A percentile compares a stretch with the other conserved stretches of the same genome.
phyloP scores from a whole-genome alignment of 35 echinoderm and acorn worm species.

The Heliocidaris erythrogramma region DNA sequence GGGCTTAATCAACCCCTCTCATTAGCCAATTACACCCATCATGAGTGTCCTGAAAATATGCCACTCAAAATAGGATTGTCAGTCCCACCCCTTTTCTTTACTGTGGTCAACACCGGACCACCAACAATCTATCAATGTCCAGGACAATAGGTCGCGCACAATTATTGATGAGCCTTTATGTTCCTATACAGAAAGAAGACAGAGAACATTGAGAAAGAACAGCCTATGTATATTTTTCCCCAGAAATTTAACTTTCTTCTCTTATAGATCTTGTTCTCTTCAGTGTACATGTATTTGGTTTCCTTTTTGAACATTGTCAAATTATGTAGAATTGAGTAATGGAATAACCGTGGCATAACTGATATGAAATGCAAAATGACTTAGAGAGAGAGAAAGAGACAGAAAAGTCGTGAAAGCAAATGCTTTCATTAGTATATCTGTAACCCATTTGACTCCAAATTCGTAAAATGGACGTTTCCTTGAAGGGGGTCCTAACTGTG shows the following conservation, averaged over 20 bases:
- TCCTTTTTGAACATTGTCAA: background rate
- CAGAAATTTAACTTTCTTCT: background rate
- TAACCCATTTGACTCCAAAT: background rate
- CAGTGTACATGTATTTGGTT: too few relatives aligned
- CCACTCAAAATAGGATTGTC: background rate
- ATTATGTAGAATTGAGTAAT: background rate
- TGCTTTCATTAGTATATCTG: background rate
- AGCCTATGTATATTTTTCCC: background rate
- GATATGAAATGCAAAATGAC: too few relatives aligned
- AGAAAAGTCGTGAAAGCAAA: too few relatives aligned
- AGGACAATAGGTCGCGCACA: background rate
- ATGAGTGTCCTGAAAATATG: background rate
- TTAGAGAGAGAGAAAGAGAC: too few relatives aligned
- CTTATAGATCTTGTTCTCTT: background rate
- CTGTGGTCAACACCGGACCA: background rate
- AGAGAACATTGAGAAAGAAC: background rate
- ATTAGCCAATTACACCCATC: slow-evolving; percentile 4
- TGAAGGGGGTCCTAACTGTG: slow-evolving; percentile 1
- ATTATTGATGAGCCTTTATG: slow-evolving; percentile 32
- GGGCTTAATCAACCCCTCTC: slow-evolving; percentile 27
- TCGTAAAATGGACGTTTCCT: background rate
- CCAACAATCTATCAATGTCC: background rate
- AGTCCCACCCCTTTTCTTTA: background rate
- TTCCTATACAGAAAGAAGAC: background rate
- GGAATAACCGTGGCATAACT: too few relatives aligned